phyloP scores from a whole-genome alignment of 2,888 invertebrate species.

The Mantis religiosa region DNA sequence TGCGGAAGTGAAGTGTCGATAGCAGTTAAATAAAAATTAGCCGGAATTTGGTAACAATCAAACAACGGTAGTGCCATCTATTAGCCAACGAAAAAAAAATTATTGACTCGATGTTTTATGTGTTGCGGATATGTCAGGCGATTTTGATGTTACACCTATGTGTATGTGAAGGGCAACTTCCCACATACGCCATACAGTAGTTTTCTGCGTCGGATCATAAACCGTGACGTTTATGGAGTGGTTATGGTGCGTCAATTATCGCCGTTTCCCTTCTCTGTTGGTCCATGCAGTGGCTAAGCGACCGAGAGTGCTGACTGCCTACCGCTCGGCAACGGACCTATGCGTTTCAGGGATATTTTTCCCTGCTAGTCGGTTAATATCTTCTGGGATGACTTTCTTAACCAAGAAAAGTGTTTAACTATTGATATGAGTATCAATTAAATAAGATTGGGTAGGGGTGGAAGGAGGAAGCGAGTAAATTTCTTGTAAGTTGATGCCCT shows the following conservation, averaged over 20 bases:
- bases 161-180: not conserved
- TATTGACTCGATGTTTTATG: not conserved
- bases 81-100: not conserved
- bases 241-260: slow-evolving; percentile 17
- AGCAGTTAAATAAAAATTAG: not conserved
- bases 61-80: not conserved
- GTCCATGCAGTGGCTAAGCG: not conserved
- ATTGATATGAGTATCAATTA: too few relatives aligned
- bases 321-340: not conserved
- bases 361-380: not conserved
- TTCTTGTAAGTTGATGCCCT: too few relatives aligned
- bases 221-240: slow-evolving; percentile 13
- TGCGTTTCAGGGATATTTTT: not conserved
- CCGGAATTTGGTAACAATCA: not conserved
- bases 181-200: not conserved
- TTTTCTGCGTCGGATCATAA: slow-evolving; percentile 5
- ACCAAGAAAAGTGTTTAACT: not conserved
- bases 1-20: not conserved
- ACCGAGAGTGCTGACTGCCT: not conserved
- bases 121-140: not conserved
- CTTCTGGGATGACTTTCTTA: not conserved
- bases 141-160: not conserved
- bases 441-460: too few relatives aligned
- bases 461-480: too few relatives aligned
- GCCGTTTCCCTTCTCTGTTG: not conserved